Conservation (phyloP, 2,888 invertebrate genomes). For the Cephalotes varians region DNA sequence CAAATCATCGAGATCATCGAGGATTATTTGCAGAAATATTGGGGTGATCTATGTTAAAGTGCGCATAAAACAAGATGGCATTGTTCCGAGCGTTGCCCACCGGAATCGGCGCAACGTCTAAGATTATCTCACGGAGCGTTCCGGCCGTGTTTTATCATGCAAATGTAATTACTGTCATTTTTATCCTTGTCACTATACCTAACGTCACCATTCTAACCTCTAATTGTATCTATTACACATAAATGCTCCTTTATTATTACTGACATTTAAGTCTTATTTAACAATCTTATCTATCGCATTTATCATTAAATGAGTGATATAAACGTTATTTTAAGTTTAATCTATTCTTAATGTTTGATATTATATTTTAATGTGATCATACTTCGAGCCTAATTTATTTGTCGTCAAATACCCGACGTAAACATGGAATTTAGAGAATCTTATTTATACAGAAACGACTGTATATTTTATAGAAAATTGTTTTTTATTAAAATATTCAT, state of each 20-base stretch:
- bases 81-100: conserved; percentile 78
- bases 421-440: not conserved
- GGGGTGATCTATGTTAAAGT: conserved; percentile 14
- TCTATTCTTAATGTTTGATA: not conserved
- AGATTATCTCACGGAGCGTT: conserved; percentile 82
- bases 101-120: conserved; percentile 75
- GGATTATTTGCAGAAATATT: not conserved
- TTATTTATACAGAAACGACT: not conserved
- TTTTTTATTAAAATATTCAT: not conserved
- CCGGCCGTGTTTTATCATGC: conserved; percentile 91
- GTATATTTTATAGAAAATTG: not conserved
- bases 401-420: not conserved
- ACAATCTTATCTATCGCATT: not conserved
- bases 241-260: conserved; percentile 80
- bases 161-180: conserved; percentile 88
- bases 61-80: conserved; percentile 76
- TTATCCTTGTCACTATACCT: conserved; percentile 21
- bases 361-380: not conserved
- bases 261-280: conserved; percentile 73
- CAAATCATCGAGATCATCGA: too few species aligned
- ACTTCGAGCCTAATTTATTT: not conserved
- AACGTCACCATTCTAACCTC: conserved; percentile 60
- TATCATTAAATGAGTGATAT: not conserved
- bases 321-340: not conserved
- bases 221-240: conserved; percentile 58